Base-by-base conservation (phyloP, 2,113 vertebrate species). In the Python bivittatus region DNA sequence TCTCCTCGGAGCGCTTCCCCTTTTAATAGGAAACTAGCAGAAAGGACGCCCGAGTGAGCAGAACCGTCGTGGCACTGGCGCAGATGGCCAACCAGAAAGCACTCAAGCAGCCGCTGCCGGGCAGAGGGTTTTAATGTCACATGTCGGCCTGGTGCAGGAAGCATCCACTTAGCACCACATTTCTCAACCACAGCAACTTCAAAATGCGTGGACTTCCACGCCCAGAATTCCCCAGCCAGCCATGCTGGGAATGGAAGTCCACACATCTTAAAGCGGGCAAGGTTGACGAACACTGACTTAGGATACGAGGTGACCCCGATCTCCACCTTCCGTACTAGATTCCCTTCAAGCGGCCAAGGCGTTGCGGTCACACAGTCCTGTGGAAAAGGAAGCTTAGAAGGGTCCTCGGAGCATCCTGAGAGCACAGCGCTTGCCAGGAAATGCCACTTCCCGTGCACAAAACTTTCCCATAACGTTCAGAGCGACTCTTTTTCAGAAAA, bases 121-220 rank as follows among this genome's bases (percentile, higher is more conserved):
- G 68, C 68, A 29, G 58, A 23, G 22, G 1, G n/a, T 1, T 79
- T 38, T 6, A 79, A 17, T 8, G 33, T 0, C 2, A 8, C 68
- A 38, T 3, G 17, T 17, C 20, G 33, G 68, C 20, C 68, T 7
- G 1, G 0, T 9, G 17, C 15, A 79, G 68, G n/a, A 33, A 38
- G n/a, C 13, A 0, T 0, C 1, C 12, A 38, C n/a, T 38, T 8
- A 8, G n/a, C n/a, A 20, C n/a, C 1, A 11, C 6, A 1, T 61
- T 61, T 27, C 23, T 61, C 58, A 27, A 9, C 54, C 54, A 15
- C 15, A 12, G 54, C 54, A 15, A 56, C 12, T 56, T 56, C 54
- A 15, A 56, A 12, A 17, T 13, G 53, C 53, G 10, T 54, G 53
- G n/a, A 33, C n/a, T 72, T 33, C n/a, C 6, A 20, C n/a, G 6